A percentile compares a stretch with the other conserved stretches of the same genome.
phyloP scores from a whole-genome alignment of 2,797 vertebrate species.

The Melopsittacus undulatus region DNA sequence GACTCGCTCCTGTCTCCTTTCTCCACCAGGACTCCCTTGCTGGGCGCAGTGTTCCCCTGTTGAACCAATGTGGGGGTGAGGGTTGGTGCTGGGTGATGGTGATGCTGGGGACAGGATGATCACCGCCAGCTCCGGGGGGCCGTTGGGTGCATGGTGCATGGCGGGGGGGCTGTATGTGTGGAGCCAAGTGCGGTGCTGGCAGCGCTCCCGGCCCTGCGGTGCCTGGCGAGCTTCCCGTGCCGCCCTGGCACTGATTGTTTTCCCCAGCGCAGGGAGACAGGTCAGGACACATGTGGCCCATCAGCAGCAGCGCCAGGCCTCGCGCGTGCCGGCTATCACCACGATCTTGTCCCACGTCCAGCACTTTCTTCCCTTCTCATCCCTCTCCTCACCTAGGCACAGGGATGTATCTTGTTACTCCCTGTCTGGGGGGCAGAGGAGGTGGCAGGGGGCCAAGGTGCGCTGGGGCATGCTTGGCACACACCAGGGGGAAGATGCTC shows the following conservation, averaged over 20 bases:
- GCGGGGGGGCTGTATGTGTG: rapidly evolving
- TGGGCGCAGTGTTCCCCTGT: background rate
- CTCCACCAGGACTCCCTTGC: background rate
- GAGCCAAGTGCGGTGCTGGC: background rate
- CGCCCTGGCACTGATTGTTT: background rate
- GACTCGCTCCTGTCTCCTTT: background rate
- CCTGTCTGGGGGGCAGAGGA: background rate
- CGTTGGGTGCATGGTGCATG: rapidly evolving
- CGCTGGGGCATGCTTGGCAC: background rate
- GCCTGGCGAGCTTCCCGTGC: background rate
- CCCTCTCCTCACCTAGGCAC: background rate
- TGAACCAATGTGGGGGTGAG: rapidly evolving
- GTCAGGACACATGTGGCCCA: background rate
- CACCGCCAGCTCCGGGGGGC: background rate
- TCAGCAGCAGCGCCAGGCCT: background rate
- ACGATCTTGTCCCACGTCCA: conserved; percentile 4
- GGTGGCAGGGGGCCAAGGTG: conserved; percentile 3
- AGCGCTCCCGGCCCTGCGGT: background rate
- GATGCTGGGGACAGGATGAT: background rate
- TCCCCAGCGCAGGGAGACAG: background rate
- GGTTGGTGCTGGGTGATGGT: rapidly evolving
- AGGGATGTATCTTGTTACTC: background rate
- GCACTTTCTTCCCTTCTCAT: background rate
- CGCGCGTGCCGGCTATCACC: background rate
- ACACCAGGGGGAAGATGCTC: background rate